Base-by-base conservation (phyloP, 2,113 vertebrate genomes). In the Nothoprocta perdicaria region DNA sequence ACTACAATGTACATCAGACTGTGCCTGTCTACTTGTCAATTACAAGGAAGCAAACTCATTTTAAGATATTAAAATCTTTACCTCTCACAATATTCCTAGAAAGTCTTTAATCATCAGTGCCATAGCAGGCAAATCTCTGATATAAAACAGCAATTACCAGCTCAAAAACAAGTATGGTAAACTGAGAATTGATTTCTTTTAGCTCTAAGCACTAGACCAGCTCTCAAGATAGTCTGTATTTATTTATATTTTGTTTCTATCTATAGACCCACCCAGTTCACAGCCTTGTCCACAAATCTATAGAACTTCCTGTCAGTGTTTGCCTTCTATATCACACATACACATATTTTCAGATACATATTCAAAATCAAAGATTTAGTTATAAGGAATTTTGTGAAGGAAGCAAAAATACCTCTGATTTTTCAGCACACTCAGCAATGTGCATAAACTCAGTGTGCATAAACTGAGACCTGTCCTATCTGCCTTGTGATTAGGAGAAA, bases 401-500 rank as follows among this genome's bases (percentile, higher is more conserved):
- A 5, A 89, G 15, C 12, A 31, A 31, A 55, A 31, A 86, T 67
- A 87, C n/a, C 24, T 96, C 61, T n/a, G 7, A 71, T 85, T 95
- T 84, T 95, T 91, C 57, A 92, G 67, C 71, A 93, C 65, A 93
- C 53, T 96, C 96, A 93, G 69, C 92, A 95, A 38, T 86, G 84
- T 86, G 35, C 35, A 38, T 38, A 38, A 38, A 38, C 35, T 38
- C 69, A 78, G 61, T 81, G 67, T 86, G 90, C 91, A 94, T 90
- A 67, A 96, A 95, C 71, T 95, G 93, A 96, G 76, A 92, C 92
- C 85, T 96, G 93, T 97, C 95, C 77, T 88, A 93, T 91, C 84
- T 96, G 78, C 92, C 65, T 93, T 73, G 45, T 86, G 81, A 97
- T 97, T 95, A 97, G 80, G 29, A 95, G 81, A 96, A 96, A 97